Conservation (phyloP, 2,888 invertebrate genomes). For the Odontomyia ornata region DNA sequence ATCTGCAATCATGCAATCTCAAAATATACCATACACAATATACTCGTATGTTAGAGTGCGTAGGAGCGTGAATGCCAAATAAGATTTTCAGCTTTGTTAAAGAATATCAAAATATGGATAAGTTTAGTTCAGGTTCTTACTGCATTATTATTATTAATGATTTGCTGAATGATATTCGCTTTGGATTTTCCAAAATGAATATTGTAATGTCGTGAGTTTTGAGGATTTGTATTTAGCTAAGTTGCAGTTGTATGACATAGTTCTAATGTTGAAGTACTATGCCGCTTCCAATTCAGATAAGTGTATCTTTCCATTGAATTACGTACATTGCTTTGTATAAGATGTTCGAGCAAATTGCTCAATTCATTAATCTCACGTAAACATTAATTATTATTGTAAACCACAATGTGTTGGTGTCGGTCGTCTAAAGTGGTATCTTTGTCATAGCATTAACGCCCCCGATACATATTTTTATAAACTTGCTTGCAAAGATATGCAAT, state of each 20-base stretch:
- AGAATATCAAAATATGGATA: constrained; percentile 35
- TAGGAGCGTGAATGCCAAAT: constrained; percentile 40
- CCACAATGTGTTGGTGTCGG: not conserved
- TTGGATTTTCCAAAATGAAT: constrained; percentile 14
- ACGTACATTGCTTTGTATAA: not conserved
- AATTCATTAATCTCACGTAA: not conserved
- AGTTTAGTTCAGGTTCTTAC: constrained; percentile 33
- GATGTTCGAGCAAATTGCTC: not conserved
- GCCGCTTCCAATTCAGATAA: not conserved
- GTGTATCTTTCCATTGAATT: constrained; percentile 11
- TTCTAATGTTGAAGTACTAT: not conserved
- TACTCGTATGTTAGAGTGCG: constrained; percentile 36
- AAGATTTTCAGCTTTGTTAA: constrained; percentile 34
- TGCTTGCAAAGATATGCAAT: too few species aligned
- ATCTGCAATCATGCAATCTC: not conserved
- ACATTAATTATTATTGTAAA: constrained; percentile 3
- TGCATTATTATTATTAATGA: constrained; percentile 18
- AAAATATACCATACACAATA: not conserved
- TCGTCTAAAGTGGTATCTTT: not conserved
- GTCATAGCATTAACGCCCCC: too few species aligned
- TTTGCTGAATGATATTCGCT: constrained; percentile 20
- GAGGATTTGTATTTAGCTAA: not conserved
- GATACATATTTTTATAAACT: too few species aligned
- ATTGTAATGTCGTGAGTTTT: not conserved
- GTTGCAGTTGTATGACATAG: not conserved